Evolutionary conservation across 2,113 vertebrate species (phyloP).

Genomic region (Melanotaenia duboulayi): DNA sequence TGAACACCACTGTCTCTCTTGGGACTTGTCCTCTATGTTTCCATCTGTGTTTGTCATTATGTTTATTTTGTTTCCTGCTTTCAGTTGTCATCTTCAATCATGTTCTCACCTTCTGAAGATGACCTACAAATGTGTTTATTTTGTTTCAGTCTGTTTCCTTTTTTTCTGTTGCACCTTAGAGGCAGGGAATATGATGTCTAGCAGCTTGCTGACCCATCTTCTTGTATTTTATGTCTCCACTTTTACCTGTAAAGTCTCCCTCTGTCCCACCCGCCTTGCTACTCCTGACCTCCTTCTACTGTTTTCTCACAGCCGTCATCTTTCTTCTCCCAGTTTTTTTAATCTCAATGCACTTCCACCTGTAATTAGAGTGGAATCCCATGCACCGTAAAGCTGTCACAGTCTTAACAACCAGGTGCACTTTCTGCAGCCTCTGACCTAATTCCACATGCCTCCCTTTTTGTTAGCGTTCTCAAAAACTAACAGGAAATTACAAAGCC

Average conservation of each 20-base stretch:
- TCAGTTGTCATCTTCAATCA: slow-evolving; percentile 40
- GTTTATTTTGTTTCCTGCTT: slow-evolving; percentile 17
- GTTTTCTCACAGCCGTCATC: slow-evolving; percentile 62
- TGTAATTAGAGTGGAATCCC: slow-evolving; percentile 83
- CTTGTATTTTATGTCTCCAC: slow-evolving; percentile 15
- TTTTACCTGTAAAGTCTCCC: slow-evolving; percentile 25
- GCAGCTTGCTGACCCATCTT: slow-evolving; percentile 7
- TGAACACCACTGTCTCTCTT: slow-evolving; percentile 19
- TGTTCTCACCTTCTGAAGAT: slow-evolving; percentile 10
- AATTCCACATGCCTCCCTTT: slow-evolving; percentile 32
- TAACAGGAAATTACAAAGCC: background rate
- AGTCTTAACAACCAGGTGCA: slow-evolving; percentile 77
- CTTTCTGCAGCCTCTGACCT: slow-evolving; percentile 45
- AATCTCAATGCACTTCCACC: slow-evolving; percentile 57
- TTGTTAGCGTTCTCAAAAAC: slow-evolving; percentile 4
- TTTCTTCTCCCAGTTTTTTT: slow-evolving; percentile 45
- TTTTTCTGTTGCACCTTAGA: background rate
- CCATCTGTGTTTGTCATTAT: slow-evolving; percentile 50
- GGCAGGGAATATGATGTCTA: slow-evolving; percentile 20
- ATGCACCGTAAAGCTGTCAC: slow-evolving; percentile 73
- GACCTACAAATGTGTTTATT: slow-evolving; percentile 36
- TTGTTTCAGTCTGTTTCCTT: background rate
- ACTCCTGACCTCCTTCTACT: slow-evolving; percentile 10
- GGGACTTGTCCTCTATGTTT: slow-evolving; percentile 31
- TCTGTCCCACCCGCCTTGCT: background rate